Base-by-base conservation (phyloP, 2,888 invertebrate species). In the Melipona beecheii region DNA sequence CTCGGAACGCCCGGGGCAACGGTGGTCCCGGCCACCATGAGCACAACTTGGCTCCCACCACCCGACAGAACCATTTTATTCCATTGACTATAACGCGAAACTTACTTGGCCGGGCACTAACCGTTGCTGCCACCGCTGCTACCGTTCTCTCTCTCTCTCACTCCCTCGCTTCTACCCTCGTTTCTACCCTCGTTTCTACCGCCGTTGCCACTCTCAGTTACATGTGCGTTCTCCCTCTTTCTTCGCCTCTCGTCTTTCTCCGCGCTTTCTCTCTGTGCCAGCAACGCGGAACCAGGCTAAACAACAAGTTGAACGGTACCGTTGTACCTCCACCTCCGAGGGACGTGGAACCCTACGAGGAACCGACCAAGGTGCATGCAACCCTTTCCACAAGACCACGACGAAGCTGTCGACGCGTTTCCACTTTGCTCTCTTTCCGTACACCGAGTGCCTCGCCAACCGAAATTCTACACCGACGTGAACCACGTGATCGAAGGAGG, bases 71-170 rank as follows among this genome's bases (percentile, higher is more conserved):
- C 90, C 90, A 91, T 93, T 93, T 92, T 92, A 92, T 92, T 92
- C 90, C 92, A 91, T 92, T 91, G 91, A 91, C 91, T 92, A 88
- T 90, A 92, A 90, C 90, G 90, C 84, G 86, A 91, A 93, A 93
- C 91, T 92, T 92, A 89, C 91, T 91, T 90, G 90, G 88, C 87
- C 77, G 80, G 83, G 86, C 87, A 89, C 90, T 90, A 89, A 90
- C 90, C 90, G 87, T 89, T 85, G 81, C 86, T 83, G 71, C 87
- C 81, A 78, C 79, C 83, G 50, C 78, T 56, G 79, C 70, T 72
- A 71, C 81, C 75, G 64, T 31, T 81, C 31, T 31, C 3, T 31
- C 4, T 31, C 31, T 1, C 31, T 31, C 31, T 31, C 31, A 2
- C 31, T 31, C 31, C 31, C 31, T 31, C 31, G 31, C 31, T 31